Percentiles rank a stretch among this genome's conserved stretches.
These are phyloP conservation scores for Asteroscopus sphinx DNA, from an alignment of 2,888 invertebrate species.

Conservation along the genomic window DNA sequence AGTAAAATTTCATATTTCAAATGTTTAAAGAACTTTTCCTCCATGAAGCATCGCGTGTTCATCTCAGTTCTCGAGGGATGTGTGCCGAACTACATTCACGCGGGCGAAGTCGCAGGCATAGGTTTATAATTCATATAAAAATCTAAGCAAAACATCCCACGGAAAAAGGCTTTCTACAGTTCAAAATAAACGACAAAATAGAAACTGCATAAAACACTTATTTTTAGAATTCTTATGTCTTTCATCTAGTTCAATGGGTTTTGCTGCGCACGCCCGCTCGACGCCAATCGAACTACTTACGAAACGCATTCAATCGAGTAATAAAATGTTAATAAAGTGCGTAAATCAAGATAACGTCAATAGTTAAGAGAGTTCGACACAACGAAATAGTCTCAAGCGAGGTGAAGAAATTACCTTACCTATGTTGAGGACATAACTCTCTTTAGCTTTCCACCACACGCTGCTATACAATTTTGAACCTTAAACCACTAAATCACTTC, in stretches of 20 bases:
- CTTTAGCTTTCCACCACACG: conserved; percentile 57
- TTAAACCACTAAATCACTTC: conserved; percentile 35
- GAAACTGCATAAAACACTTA: too few species aligned
- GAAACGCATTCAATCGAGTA: conserved; percentile 77
- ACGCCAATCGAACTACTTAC: conserved; percentile 64
- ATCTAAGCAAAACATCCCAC: too few species aligned
- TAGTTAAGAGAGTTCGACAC: conserved; percentile 82
- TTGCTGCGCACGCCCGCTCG: conserved; percentile 37
- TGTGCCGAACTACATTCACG: too few species aligned
- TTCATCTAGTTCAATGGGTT: conserved; percentile 48
- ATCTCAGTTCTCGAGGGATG: too few species aligned
- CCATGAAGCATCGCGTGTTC: too few species aligned
- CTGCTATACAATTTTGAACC: conserved; percentile 53
- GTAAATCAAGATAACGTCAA: conserved; percentile 88
- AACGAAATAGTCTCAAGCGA: conserved; percentile 78
- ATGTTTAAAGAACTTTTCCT: too few species aligned
- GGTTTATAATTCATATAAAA: too few species aligned
- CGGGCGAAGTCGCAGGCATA: too few species aligned
- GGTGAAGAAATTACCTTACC: conserved; percentile 80
- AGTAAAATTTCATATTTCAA: too few species aligned
- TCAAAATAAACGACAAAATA: too few species aligned
- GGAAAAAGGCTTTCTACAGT: too few species aligned
- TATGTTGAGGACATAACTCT: conserved; percentile 76
- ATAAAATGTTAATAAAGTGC: conserved; percentile 87
- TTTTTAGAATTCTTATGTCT: conserved; percentile 14